These are phyloP conservation scores for Pegea sp. DNA, from an alignment of 23 tunicate species.

Conservation along the genomic window DNA sequence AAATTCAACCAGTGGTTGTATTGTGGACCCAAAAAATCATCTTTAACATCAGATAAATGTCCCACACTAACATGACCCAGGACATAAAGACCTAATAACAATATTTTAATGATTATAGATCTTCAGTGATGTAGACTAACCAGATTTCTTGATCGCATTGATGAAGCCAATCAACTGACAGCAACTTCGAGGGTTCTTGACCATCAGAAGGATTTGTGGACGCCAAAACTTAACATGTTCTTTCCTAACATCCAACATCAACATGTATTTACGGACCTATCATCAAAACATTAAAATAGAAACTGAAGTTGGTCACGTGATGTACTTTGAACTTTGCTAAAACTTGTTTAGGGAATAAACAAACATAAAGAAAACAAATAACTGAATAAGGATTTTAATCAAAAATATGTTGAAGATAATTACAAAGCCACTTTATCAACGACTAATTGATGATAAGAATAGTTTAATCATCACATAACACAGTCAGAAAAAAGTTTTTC, in stretches of 20 bases:
- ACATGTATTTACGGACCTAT: constrained; percentile 72
- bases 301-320: too few species aligned
- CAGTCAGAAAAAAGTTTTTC: too few species aligned
- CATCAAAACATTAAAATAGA: neutral
- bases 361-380: too few species aligned
- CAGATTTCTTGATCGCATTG: constrained; percentile 84
- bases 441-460: neutral
- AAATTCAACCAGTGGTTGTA: constrained; percentile 80
- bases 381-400: too few species aligned
- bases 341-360: too few species aligned
- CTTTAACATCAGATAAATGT: constrained; percentile 46
- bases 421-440: too few species aligned
- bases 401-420: too few species aligned
- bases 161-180: constrained; percentile 73
- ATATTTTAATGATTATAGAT: too few species aligned
- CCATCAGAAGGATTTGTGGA: constrained; percentile 76
- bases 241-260: constrained; percentile 69
- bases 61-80: constrained; percentile 89
- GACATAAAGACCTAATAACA: constrained; percentile 56
- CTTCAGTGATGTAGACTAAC: too few species aligned
- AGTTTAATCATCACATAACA: neutral
- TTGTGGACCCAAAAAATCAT: constrained; percentile 31
- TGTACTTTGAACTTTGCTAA: too few species aligned
- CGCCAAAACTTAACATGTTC: constrained; percentile 91
- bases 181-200: constrained; percentile 60